Base-by-base conservation (phyloP, 1,140 invertebrate genomes). In the Drosophila cardini region DNA sequence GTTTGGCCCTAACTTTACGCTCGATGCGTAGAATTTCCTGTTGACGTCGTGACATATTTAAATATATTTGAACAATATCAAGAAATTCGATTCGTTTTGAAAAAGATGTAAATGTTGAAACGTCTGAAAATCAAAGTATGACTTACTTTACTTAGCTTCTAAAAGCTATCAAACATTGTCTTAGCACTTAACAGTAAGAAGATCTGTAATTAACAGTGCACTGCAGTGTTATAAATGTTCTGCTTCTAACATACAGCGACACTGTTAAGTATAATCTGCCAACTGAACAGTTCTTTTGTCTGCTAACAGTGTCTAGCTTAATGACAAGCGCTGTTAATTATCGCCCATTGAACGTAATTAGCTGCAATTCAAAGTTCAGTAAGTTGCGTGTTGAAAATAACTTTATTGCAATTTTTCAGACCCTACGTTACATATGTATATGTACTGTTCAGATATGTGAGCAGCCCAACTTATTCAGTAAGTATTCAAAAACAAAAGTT, bases 1-100 rank as follows among this genome's bases (percentile, higher is more conserved):
- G 16, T 1, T 86, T 86, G n/a, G 75, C 65, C 36, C 55, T 63
- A 9, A 86, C 72, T 40, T 78, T 45, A 4, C 76, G 71, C 40
- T 62, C 45, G 5, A 86, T 82, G 18, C 76, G 71, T 15, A 43
- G 40, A n/a, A 72, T 50, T 32, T 82, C 76, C 21, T 86, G 77
- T 13, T 73, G 79, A 5, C 68, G 50, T 5, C 75, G 61, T 18
- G 45, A 62, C 48, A 78, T 65, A 30, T 32, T 72, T 21, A 6
- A 10, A 18, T 21, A 26, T 46, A 13, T 36, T 1, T n/a, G 18
- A 38, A 52, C 4, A 46, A 45, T 45, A 7, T 16, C 7, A 13
- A 1, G 36, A 10, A 52, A 50, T 46, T 46, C 38, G 32, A 9
- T 13, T 46, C 9, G 16, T 10, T 40, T 38, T 55, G 11, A 60